Conservation (phyloP, 1,140 invertebrate species). For the Drosophila mojavensis region DNA sequence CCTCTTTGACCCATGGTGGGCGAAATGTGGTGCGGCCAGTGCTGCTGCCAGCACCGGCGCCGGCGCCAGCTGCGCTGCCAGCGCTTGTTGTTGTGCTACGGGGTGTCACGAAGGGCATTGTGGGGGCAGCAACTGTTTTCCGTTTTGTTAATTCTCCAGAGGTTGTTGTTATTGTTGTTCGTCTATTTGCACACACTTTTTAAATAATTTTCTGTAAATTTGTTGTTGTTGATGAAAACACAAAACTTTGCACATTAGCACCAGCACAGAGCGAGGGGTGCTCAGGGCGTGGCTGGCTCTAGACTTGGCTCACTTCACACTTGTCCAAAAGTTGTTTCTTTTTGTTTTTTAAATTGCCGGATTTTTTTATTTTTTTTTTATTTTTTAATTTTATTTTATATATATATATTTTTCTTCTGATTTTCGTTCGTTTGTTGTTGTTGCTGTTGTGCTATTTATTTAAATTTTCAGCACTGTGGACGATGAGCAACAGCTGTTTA, state of each 20-base stretch:
- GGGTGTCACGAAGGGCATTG: conserved; percentile 79
- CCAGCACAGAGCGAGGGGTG: conserved; percentile 25
- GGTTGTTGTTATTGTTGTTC: conserved; percentile 31
- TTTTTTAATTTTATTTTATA: conserved; percentile 24
- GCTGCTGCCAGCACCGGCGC: conserved; percentile 70
- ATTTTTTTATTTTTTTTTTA: conserved; percentile 16
- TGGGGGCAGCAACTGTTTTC: conserved; percentile 36
- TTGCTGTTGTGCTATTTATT: conserved; percentile 54
- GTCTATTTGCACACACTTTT: conserved; percentile 79
- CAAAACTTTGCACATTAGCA: conserved; percentile 81
- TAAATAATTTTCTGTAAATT: conserved; percentile 76
- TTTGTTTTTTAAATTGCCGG: conserved; percentile 15
- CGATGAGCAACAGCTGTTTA: conserved; percentile 82
- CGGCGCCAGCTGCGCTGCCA: conserved; percentile 65
- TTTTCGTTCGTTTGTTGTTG: conserved; percentile 44
- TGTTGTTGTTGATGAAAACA: conserved; percentile 71
- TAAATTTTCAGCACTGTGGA: conserved; percentile 51
- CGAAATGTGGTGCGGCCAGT: conserved; percentile 88
- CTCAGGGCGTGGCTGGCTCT: conserved; percentile 15
- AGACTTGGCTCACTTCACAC: conserved; percentile 53
- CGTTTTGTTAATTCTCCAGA: conserved; percentile 46
- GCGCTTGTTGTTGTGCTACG: conserved; percentile 56
- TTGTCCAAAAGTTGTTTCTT: conserved; percentile 70
- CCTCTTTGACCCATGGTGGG: conserved; percentile 93
- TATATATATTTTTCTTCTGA: conserved; percentile 37